Evolutionary conservation across 2,113 vertebrate genomes (phyloP).

Genomic region (Pelodiscus sinensis): DNA sequence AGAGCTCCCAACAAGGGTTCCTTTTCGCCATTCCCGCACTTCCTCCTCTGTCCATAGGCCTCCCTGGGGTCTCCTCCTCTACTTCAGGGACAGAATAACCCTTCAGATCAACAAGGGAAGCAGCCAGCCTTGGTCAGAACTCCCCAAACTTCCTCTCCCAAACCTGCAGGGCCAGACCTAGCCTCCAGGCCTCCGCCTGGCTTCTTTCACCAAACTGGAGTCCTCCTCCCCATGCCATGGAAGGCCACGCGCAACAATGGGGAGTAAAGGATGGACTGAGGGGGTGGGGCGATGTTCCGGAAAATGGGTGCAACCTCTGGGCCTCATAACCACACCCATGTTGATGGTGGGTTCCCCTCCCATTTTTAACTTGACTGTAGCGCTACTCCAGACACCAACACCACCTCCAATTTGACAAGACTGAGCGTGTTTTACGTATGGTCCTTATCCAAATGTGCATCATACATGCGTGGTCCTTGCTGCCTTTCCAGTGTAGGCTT

Average conservation of each 20-base stretch:
- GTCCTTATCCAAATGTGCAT: not conserved
- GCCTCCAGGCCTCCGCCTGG: not conserved
- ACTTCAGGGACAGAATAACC: not conserved
- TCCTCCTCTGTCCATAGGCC: not conserved
- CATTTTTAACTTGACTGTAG: not conserved
- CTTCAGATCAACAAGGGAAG: not conserved
- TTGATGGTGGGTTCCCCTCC: not conserved
- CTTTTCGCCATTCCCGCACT: not conserved
- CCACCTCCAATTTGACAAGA: not conserved
- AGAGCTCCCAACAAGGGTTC: not conserved
- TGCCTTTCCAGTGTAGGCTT: not conserved
- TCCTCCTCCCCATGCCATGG: slow-evolving; percentile 42
- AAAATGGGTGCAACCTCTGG: not conserved
- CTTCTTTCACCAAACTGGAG: slow-evolving; percentile 3
- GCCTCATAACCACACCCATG: not conserved
- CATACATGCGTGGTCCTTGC: not conserved
- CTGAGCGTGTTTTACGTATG: not conserved
- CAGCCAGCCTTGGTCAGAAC: slow-evolving; percentile 10
- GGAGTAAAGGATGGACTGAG: slow-evolving; percentile 16
- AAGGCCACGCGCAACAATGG: slow-evolving; percentile 17
- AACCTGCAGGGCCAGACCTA: not conserved
- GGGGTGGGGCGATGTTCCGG: not conserved
- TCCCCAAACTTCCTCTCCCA: not conserved
- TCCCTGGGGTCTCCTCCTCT: not conserved
- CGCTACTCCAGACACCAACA: not conserved